phyloP scores from a whole-genome alignment of 2,113 vertebrate species.

The Colius striatus region DNA sequence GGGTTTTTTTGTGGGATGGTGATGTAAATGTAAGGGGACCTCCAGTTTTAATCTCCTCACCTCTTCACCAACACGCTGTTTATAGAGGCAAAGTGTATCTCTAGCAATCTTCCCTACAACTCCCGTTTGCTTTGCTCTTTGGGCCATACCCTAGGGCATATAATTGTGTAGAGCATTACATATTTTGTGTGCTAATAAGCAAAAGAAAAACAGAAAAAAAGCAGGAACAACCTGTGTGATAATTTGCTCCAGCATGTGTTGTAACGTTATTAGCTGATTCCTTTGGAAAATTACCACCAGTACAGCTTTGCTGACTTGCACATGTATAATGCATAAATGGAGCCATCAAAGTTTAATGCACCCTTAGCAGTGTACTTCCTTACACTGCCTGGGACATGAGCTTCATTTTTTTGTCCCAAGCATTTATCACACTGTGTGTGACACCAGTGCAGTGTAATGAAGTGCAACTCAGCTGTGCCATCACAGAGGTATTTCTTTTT shows the following conservation, averaged over 20 bases:
- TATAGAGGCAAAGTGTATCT: background rate
- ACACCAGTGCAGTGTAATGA: background rate
- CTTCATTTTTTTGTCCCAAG: background rate
- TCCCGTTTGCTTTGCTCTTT: background rate
- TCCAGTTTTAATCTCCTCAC: background rate
- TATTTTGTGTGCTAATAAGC: background rate
- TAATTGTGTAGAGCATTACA: background rate
- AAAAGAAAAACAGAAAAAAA: background rate
- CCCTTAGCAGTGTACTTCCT: background rate
- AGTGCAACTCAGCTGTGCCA: background rate
- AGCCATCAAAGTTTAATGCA: conserved; percentile 66
- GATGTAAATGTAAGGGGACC: background rate
- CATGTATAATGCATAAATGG: conserved; percentile 48
- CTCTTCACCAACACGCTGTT: background rate
- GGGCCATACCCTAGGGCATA: background rate
- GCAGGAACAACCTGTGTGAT: background rate
- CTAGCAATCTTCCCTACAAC: background rate
- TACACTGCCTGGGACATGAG: background rate
- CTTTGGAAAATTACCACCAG: conserved; percentile 41
- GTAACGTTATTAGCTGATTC: conserved; percentile 4
- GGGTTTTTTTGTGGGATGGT: background rate
- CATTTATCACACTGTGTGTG: background rate
- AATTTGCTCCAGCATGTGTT: conserved; percentile 20
- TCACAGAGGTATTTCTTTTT: background rate
- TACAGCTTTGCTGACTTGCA: conserved; percentile 58